A percentile compares a stretch with the other conserved stretches of the same genome.
Evolutionary conservation across 2,888 invertebrate species (phyloP).

Genomic region (Leptopilina myrica): DNA sequence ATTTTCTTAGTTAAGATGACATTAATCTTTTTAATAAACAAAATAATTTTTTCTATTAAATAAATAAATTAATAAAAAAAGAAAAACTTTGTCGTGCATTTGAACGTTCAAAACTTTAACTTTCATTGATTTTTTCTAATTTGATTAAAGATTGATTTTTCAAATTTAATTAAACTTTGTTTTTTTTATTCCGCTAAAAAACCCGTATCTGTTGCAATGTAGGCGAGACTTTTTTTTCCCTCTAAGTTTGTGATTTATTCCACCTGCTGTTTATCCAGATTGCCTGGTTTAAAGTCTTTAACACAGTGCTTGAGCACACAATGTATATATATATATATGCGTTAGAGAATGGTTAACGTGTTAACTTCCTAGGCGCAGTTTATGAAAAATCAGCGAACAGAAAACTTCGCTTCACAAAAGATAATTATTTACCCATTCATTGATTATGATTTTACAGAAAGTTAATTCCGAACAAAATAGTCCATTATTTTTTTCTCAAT

Average conservation of each 20-base stretch:
- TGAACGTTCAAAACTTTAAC: too few species aligned
- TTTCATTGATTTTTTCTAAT: too few species aligned
- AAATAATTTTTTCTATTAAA: too few species aligned
- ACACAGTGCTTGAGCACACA: conserved; percentile 4
- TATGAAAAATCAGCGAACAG: background rate
- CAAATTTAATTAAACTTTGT: background rate
- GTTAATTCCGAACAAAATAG: too few species aligned
- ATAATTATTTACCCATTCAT: background rate
- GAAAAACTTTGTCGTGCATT: too few species aligned
- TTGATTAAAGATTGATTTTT: background rate
- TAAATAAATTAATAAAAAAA: too few species aligned
- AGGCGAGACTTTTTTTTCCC: background rate
- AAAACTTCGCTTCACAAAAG: background rate
- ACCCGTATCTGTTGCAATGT: background rate
- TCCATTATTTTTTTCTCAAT: too few species aligned
- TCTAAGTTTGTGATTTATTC: conserved; percentile 2
- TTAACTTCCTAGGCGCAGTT: background rate
- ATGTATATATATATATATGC: background rate
- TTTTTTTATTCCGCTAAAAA: background rate
- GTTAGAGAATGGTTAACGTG: conserved; percentile 8
- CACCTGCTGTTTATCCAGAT: conserved; percentile 11
- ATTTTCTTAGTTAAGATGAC: too few species aligned
- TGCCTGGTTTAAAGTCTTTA: conserved; percentile 6
- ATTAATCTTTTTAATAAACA: too few species aligned
- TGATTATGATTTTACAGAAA: background rate